A percentile compares a stretch with the other conserved stretches of the same genome.
Evolutionary conservation across 2,797 vertebrate genomes (phyloP).

Genomic region (Antennarius maculatus): DNA sequence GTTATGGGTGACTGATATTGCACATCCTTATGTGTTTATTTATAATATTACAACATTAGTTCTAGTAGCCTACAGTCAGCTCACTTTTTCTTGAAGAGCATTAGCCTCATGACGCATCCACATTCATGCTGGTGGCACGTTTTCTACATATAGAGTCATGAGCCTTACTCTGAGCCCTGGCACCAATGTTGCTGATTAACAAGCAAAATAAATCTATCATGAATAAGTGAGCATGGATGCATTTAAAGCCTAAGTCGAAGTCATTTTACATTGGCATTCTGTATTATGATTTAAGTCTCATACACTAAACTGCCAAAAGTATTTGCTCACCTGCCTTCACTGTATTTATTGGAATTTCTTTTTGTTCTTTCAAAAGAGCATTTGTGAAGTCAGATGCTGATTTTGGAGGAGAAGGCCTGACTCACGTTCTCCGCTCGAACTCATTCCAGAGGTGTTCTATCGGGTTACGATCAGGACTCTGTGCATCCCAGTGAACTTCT

Average conservation of each 20-base stretch:
- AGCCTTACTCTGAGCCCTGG: neutral
- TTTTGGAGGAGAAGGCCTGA: too few relatives aligned
- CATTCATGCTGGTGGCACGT: conserved; percentile 4
- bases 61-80: conserved; percentile 17
- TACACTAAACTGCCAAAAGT: too few relatives aligned
- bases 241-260: conserved; percentile 24
- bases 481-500: too few relatives aligned
- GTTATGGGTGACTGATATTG: conserved; percentile 8
- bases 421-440: too few relatives aligned
- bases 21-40: conserved; percentile 34
- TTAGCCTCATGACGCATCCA: conserved; percentile 1
- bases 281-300: conserved; percentile 8
- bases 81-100: conserved; percentile 34
- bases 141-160: conserved; percentile 36
- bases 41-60: neutral
- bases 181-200: conserved; percentile 37
- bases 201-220: conserved; percentile 42
- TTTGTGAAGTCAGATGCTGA: too few relatives aligned
- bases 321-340: too few relatives aligned
- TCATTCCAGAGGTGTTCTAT: too few relatives aligned
- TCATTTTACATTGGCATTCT: conserved; percentile 24
- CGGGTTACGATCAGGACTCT: too few relatives aligned
- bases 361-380: too few relatives aligned
- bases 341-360: too few relatives aligned
- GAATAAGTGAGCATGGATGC: conserved; percentile 33